Conservation (phyloP, 35 echinoderm and acorn worm genomes). For the Antedon bifida region DNA sequence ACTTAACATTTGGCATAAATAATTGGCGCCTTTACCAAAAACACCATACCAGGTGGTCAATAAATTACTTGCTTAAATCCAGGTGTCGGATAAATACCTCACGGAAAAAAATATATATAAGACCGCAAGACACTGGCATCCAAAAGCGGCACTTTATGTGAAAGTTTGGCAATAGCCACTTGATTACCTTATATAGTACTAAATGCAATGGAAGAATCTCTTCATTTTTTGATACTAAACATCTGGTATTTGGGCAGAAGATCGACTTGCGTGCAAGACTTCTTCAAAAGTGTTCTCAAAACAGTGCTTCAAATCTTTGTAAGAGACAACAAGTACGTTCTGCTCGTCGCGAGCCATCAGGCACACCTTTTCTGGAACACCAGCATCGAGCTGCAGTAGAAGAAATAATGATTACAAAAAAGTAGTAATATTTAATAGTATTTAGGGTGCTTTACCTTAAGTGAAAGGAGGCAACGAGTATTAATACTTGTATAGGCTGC, state of each 20-base stretch:
- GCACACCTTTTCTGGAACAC: slow-evolving; percentile 80
- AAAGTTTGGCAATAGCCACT: neutral
- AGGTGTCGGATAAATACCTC: too few species aligned
- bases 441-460: too few species aligned
- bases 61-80: too few species aligned
- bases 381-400: slow-evolving; percentile 89
- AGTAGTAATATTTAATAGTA: neutral
- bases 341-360: slow-evolving; percentile 87
- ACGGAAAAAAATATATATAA: too few species aligned
- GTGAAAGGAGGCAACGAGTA: too few species aligned
- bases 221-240: neutral
- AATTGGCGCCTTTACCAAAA: too few species aligned
- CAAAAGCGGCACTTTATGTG: neutral
- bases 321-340: slow-evolving; percentile 83
- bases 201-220: neutral
- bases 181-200: neutral
- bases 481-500: too few species aligned
- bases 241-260: neutral
- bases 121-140: neutral
- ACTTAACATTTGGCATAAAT: too few species aligned
- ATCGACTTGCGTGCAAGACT: slow-evolving; percentile 18
- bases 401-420: slow-evolving; percentile 4
- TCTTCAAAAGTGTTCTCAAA: slow-evolving; percentile 83
- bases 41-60: too few species aligned
- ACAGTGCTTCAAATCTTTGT: slow-evolving; percentile 73